Percentiles rank a stretch among this genome's conserved stretches.
Evolutionary conservation across 2,888 invertebrate genomes (phyloP).

Genomic region (Hydrotaea diabolus): DNA sequence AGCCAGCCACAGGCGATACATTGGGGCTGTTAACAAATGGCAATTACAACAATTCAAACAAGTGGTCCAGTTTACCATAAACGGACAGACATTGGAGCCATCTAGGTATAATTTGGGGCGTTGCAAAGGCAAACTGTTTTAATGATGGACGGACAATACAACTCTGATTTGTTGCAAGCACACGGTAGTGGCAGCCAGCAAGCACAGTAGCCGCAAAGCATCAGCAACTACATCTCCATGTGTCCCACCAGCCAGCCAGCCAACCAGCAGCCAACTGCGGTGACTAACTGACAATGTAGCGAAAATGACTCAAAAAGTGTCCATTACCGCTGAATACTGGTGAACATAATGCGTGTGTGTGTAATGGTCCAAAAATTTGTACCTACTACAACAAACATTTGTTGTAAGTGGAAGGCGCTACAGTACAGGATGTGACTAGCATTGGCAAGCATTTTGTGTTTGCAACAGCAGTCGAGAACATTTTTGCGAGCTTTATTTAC

Average conservation of each 20-base stretch:
- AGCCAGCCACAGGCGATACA: background rate
- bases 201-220: background rate
- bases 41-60: conserved; percentile 60
- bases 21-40: conserved; percentile 46
- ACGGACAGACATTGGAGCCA: conserved; percentile 35
- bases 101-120: conserved; percentile 63
- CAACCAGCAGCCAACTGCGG: conserved; percentile 31
- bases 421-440: background rate
- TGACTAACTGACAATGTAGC: conserved; percentile 34
- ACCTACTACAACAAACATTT: background rate
- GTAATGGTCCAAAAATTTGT: background rate
- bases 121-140: conserved; percentile 52
- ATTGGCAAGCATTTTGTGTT: background rate
- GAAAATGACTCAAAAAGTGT: background rate
- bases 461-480: background rate
- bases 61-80: conserved; percentile 66
- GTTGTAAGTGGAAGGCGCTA: background rate
- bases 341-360: too few species aligned
- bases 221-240: background rate
- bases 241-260: background rate
- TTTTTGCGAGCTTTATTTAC: too few species aligned
- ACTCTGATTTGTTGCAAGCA: background rate
- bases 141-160: conserved; percentile 36
- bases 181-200: background rate
- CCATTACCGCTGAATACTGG: background rate